Base-by-base conservation (phyloP, 2,797 vertebrate genomes). In the Helicolenus hilgendorfi region DNA sequence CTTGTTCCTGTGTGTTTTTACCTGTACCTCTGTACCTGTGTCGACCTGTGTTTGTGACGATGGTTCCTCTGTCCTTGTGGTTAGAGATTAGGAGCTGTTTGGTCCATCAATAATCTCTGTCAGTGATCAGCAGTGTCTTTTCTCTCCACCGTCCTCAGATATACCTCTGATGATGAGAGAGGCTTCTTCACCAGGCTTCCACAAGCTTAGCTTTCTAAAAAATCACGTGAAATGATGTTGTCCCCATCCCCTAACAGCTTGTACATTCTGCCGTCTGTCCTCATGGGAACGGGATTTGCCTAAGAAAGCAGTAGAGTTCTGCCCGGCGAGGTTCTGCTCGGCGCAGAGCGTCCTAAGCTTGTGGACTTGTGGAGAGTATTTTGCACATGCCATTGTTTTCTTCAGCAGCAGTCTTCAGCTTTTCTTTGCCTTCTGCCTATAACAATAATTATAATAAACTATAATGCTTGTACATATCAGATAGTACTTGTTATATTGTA, bases 401-500 rank as follows among this genome's bases (percentile, higher is more conserved):
- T 95, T 96, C 93, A 93, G 93, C 93, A 92, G 86, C 92, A 91
- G 72, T 94, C 89, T 88, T 95, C 90, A 93, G 93, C 94, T 94
- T 89, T 83, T 83, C n/a, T 93, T 95, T 94, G 94, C 96, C 96
- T 96, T 96, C 95, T 95, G 95, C 95, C 97, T 97, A 93, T 96
- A 97, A 95, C 75, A 89, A 89, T 92, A 91, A 91, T 73, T 90
- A 89, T 86, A 80, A 93, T 77, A 86, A 92, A 95, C 85, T 92
- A 93, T 92, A 89, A 93, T 60, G 96, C 95, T 93, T 98, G 97
- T 97, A 98, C 93, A 97, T 97, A 97, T 96, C 93, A 92, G 89
- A 92, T 95, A 96, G 92, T 97, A 95, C 94, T 96, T 97, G 96
- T 97, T 94, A 96, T 93, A 95, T 89, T 86, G 90, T 94, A 95